Base-by-base conservation (phyloP, 2,113 vertebrate genomes). In the Elephantulus edwardii region DNA sequence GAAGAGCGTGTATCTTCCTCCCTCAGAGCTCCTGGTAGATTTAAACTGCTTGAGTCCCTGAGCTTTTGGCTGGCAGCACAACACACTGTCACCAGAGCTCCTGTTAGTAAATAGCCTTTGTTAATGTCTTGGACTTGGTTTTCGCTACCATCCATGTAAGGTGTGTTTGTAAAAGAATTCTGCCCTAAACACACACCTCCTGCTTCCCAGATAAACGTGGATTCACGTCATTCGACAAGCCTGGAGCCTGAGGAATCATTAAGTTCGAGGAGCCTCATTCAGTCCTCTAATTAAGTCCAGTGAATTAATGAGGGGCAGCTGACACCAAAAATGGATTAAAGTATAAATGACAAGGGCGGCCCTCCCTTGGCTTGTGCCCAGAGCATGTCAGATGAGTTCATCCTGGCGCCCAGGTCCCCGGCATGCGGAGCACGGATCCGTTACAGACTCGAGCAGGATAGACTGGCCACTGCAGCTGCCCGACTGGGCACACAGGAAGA, bases 291-390 rank as follows among this genome's bases (percentile, higher is more conserved):
- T 93, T 87, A 64, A 77, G 64, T 70, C 13, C 30, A 56, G 24
- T 74, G 70, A 89, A 76, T 58, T 86, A 80, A 30, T 72, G n/a
- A 85, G 77, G 80, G 66, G 42, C 58, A 88, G 58, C 81, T 90
- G 80, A 90, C 52, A 88, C 62, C 30, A 85, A 83, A 89, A 71
- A 52, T 50, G 83, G 26, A 90, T 83, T 94, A 83, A 92, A 92
- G 48, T 86, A 38, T 90, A 95, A 88, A 82, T 89, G 78, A 13
- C 68, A 84, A 78, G 48, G 89, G 52, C 6, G 75, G 77, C 62
- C 44, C 2, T 78, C 16, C 38, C 33, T 13, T 83, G 66, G 76
- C 81, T 93, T 74, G 72, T 52, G 33, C 62, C 52, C 60, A 50
- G 70, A 62, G 28, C 24, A 12, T 83, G 48, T 70, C 70, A 77